phyloP scores from a whole-genome alignment of 2,888 invertebrate species.

The Lampropteryx suffumata region DNA sequence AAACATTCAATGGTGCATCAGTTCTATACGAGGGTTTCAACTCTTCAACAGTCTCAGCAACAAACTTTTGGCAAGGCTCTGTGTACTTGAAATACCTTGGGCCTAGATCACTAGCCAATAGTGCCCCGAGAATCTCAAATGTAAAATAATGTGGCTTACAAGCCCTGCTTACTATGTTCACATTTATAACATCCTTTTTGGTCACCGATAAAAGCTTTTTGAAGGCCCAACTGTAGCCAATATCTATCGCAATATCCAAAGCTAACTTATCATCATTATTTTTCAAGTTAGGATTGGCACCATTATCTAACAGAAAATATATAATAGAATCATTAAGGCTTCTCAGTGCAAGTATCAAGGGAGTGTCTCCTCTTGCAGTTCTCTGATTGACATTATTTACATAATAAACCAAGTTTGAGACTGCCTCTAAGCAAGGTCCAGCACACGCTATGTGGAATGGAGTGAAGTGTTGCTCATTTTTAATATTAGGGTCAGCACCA shows the following conservation, averaged over 20 bases:
- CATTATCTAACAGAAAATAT: conserved; percentile 60
- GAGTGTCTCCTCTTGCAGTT: conserved; percentile 59
- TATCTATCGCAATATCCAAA: conserved; percentile 60
- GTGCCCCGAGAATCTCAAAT: conserved; percentile 62
- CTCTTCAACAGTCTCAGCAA: conserved; percentile 49
- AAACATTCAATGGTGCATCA: conserved; percentile 68
- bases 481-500: conserved; percentile 67
- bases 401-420: conserved; percentile 60
- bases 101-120: conserved; percentile 65
- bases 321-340: conserved; percentile 59
- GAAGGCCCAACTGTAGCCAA: conserved; percentile 57
- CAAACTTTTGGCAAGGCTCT: conserved; percentile 47
- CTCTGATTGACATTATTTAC: conserved; percentile 62
- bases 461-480: conserved; percentile 61
- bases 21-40: conserved; percentile 51
- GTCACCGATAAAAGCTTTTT: conserved; percentile 57
- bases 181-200: conserved; percentile 52
- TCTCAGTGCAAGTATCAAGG: conserved; percentile 63
- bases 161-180: conserved; percentile 60
- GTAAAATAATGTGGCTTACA: conserved; percentile 73
- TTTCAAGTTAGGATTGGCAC: conserved; percentile 66
- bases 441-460: conserved; percentile 74
- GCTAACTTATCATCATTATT: conserved; percentile 60
- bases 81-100: conserved; percentile 66
- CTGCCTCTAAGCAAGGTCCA: conserved; percentile 59